Evolutionary conservation across 2,888 invertebrate species (phyloP), one percentile per base, ranked within the genome.

Genomic region (Spisula solida): DNA sequence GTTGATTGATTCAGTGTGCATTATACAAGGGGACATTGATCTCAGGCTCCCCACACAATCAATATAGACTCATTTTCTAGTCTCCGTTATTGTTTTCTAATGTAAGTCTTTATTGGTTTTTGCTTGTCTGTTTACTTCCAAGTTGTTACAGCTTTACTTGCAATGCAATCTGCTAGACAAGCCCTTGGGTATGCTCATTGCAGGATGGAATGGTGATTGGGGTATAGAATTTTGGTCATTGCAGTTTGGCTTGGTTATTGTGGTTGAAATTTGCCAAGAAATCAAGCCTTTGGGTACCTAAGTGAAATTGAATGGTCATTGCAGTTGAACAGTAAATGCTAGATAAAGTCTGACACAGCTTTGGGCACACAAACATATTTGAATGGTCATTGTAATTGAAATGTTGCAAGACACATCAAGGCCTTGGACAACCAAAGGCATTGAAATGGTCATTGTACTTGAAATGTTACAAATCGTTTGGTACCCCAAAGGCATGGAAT

Each of bases 11-110:
- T 66, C 60, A 25, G 10, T 25, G 10, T 66, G 60, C 75, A 75
- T 34, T 12, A 75, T 75, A 12, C n/a, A 18, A 75, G 16, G 29
- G 75, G 75, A 75, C 34, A 31, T 75, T 31, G 34, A 75, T 75
- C 31, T 16, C 8, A 41, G 41, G 41, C 8, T 75, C 18, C 75
- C 18, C 1, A 75, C 18, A 16, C 16, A 75, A 34, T 34, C 75
- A 31, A 75, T 75, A 14, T 31, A 75, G 75, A 75, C 75, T 75
- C 16, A 31, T 75, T 75, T 75, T 34, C 31, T 14, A 34, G 75
- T 75, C 75, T 75, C 75, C 16, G 31, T 75, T 75, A 75, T 34
- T 34, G 75, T 75, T 66, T 66, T 66, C 60, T 66, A 66, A 66
- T 66, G 60, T 25, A 66, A 66, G 25, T 66, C 60, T 66, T 66